Base-by-base conservation (phyloP, 2,113 vertebrate genomes). In the Thinocorus orbignyianus region DNA sequence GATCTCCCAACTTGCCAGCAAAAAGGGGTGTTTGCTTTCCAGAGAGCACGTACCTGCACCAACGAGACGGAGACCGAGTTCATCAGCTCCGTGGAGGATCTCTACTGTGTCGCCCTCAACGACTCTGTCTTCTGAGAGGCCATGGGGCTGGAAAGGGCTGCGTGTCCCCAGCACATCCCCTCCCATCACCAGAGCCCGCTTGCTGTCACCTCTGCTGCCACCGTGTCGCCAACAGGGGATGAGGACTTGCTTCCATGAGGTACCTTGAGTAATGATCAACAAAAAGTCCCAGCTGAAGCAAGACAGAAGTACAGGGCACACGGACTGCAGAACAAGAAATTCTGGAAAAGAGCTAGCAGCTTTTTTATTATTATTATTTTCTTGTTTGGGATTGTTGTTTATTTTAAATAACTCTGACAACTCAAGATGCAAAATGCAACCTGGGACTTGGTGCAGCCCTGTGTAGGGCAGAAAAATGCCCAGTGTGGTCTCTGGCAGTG, bases 41-140 rank as follows among this genome's bases (percentile, higher is more conserved):
- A 97, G 94, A 87, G 91, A 35, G 88, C 96, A n/a, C 83, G 16
- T 35, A 96, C 88, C 87, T 95, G 58, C 94, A 73, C 78, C 92
- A 95, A 78, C 2, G 88, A 95, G 74, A 79, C 44, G 0, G 88
- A 92, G 68, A 96, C 91, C 0, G 87, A 95, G 84, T 33, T 65
- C 2, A 13, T n/a, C 68, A 96, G 93, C 79, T 84, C 94, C 3
- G 2, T 68, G 5, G 92, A 92, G 14, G 77, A 61, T 1, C 5
- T 84, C 46, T 51, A 9, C 91, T 76, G 62, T 80, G 74, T 23
- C 0, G 4, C 28, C 74, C 86, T 94, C 1, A 51, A 97, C 0
- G 70, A 92, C 41, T 71, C 81, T 4, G 79, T 95, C 41, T 93
- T 96, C 93, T 97, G 83, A 95, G 74, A 6, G 19, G 41, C 54